A percentile compares a stretch with the other conserved stretches of the same genome.
These are phyloP conservation scores for Monomorium pharaonis DNA, from an alignment of 1,140 invertebrate species.

Conservation along the genomic window DNA sequence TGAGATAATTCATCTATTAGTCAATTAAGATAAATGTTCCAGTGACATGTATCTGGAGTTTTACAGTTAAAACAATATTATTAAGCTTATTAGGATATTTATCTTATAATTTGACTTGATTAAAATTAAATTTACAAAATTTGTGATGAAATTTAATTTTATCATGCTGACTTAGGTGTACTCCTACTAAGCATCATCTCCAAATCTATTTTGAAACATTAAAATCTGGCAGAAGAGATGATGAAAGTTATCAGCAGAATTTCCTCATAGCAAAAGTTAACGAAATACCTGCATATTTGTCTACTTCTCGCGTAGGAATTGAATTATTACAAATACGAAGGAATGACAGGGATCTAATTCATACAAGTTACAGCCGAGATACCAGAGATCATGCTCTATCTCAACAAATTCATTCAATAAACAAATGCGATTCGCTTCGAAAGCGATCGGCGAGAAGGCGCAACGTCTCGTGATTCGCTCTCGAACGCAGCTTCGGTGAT, in stretches of 20 bases:
- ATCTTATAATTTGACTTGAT: neutral
- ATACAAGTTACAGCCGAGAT: neutral
- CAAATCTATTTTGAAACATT: neutral
- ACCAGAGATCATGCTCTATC: neutral
- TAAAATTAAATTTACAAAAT: neutral
- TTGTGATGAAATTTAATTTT: neutral
- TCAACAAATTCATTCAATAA: neutral
- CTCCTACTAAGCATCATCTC: neutral
- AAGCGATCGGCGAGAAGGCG: neutral
- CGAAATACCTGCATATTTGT: constrained; percentile 38
- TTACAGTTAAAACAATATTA: too few relatives aligned
- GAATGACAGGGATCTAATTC: neutral
- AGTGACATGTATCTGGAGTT: neutral
- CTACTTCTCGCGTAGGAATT: neutral
- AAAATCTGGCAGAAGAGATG: neutral
- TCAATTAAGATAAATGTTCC: neutral
- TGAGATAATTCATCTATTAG: neutral
- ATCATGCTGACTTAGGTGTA: neutral
- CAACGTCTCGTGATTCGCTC: neutral
- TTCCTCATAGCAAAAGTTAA: neutral
- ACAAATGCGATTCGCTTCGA: constrained; percentile 13
- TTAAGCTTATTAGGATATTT: too few relatives aligned
- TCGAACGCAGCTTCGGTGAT: neutral
- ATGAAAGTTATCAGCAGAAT: neutral
- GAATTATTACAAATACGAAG: neutral